Conservation (phyloP, 2,113 vertebrate genomes). For the Seriola aureovittata region DNA sequence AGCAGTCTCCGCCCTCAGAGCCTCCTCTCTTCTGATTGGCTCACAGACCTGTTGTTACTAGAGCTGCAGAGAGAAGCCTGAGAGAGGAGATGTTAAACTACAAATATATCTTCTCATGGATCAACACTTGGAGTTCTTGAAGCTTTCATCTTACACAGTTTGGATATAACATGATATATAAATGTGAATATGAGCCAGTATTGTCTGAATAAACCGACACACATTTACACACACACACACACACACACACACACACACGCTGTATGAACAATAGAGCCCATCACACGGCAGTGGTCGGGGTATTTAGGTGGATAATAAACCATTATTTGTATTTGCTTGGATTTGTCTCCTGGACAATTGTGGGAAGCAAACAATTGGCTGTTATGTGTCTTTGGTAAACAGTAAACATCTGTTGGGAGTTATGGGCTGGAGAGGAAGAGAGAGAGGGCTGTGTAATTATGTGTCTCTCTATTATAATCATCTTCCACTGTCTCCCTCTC, state of each 20-base stretch:
- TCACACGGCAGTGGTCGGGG: background rate
- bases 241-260: background rate
- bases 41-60: too few species aligned
- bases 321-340: background rate
- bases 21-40: too few species aligned
- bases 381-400: background rate
- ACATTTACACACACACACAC: background rate
- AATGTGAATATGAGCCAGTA: background rate
- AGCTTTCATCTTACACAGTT: too few species aligned
- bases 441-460: background rate
- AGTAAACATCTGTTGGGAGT: constrained; percentile 2
- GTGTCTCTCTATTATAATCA: background rate
- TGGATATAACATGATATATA: too few species aligned
- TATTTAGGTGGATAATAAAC: constrained; percentile 37
- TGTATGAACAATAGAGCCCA: background rate
- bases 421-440: background rate
- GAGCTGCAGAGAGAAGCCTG: too few species aligned
- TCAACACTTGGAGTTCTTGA: too few species aligned
- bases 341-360: background rate
- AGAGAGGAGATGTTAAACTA: too few species aligned
- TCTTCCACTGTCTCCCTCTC: background rate
- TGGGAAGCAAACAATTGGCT: background rate
- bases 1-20: too few species aligned
- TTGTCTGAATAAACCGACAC: background rate
- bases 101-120: too few species aligned